Evolutionary conservation across 2,888 invertebrate species (phyloP), one percentile per base, ranked within the genome.

Genomic region (Caradrina kadenii): DNA sequence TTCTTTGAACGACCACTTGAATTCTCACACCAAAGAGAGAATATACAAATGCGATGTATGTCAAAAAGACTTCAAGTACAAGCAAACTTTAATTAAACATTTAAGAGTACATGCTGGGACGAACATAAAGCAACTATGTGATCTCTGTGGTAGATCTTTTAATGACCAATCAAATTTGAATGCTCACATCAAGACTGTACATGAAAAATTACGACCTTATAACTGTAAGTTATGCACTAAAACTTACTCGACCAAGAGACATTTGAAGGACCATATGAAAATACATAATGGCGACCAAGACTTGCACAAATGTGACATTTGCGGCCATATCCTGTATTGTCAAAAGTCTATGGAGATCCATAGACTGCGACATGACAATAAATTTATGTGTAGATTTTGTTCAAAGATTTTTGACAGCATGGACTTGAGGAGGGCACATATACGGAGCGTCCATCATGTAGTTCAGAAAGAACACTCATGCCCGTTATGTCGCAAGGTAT

Each of bases 1-100:
- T 0, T 1, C 2, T 1, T 60, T 75, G 0, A 55, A 21, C 0
- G 15, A 35, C 0, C 82, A 82, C 15, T 11, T 56, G 0, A 71
- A 68, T 7, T 22, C 8, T 0, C 82, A 79, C 1, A 70, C 63
- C 0, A 85, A 81, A 64, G 63, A 72, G 3, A 89, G 87, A 53
- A 86, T 85, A 21, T 91, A 79, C 52, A 76, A 86, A 0, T 93
- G 93, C 54, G 84, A 86, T 0, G 71, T 89, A 10, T 93, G 93
- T 60, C 62, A 87, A 15, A 93, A 91, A 70, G 77, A 86, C 26
- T 92, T 93, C 54, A 84, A 86, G 0, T 88, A 88, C 69, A 89
- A 67, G 5, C 2, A 58, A 6, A 54, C 56, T 0, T 22, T 84
- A 2, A 22, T 3, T 0, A 79, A 45, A 15, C 83, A 83, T 60